phyloP scores from a whole-genome alignment of 2,797 vertebrate genomes.

The Anableps anableps region DNA sequence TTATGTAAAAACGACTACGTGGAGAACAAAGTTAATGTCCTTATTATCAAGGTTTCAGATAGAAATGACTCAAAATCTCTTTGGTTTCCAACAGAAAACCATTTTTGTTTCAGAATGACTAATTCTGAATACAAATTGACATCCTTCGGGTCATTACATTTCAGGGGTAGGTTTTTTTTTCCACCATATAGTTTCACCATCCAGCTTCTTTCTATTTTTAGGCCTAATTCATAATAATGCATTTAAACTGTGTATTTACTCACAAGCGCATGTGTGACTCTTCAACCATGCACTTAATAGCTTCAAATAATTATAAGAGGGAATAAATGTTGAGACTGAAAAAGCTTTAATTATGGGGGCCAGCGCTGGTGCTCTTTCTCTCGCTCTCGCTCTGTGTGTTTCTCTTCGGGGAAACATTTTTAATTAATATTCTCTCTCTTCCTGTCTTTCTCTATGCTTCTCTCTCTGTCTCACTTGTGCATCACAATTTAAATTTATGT shows the following conservation, averaged over 20 bases:
- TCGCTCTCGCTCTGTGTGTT: slow-evolving; percentile 36
- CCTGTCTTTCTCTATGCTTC: neutral
- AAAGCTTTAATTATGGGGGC: slow-evolving; percentile 77
- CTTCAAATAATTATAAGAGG: slow-evolving; percentile 75
- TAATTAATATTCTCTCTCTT: slow-evolving; percentile 77
- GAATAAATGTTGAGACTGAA: slow-evolving; percentile 70
- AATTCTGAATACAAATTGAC: slow-evolving; percentile 1
- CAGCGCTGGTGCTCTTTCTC: slow-evolving; percentile 33
- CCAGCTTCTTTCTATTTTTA: slow-evolving; percentile 29
- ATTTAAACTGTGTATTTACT: slow-evolving; percentile 40
- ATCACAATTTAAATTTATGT: slow-evolving; percentile 33
- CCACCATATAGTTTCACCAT: slow-evolving; percentile 44
- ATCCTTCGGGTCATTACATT: slow-evolving; percentile 27
- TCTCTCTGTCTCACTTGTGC: slow-evolving; percentile 9
- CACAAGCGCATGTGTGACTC: slow-evolving; percentile 22
- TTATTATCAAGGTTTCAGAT: neutral
- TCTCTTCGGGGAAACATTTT: slow-evolving; percentile 75
- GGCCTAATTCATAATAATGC: slow-evolving; percentile 51
- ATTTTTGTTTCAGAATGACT: neutral
- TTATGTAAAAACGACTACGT: neutral
- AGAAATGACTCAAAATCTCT: neutral
- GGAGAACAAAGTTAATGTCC: neutral
- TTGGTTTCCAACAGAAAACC: slow-evolving; percentile 1
- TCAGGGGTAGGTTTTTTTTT: slow-evolving; percentile 28
- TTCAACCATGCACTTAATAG: slow-evolving; percentile 46